Evolutionary conservation across 2,113 vertebrate genomes (phyloP), one percentile per base, ranked within the genome.

Genomic region (Harpagus bidentatus): DNA sequence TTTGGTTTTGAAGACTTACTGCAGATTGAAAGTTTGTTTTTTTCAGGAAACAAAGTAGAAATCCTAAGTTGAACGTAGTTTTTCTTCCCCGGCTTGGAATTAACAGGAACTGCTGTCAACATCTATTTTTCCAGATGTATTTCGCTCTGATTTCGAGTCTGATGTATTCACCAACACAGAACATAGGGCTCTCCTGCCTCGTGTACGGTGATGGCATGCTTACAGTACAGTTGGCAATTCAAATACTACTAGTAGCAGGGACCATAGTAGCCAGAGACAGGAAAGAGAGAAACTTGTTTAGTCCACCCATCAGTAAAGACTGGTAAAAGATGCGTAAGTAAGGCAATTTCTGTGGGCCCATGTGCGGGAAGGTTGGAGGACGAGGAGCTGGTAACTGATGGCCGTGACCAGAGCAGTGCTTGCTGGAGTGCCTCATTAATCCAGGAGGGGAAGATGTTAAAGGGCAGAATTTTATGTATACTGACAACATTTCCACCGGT

Each of bases 401-500:
- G n/a, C 34, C 65, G 22, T 65, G 38, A 43, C 16, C 43, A 47
- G 26, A 55, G 31, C 56, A 42, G 16, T 13, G 26, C n/a, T 55
- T 61, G 47, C 13, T 34, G 56, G 14, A 66, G 31, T 20, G 15
- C 34, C 34, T 74, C 11, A 1, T 36, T 74, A 70, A 47, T 16
- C 1, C 1, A 36, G 28, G 70, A 71, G 28, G 26, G 21, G 16
- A 58, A 74, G 69, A n/a, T 3, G 4, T 43, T 42, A 17, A 74
- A 53, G 25, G 61, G 65, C 36, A 52, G 48, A 14, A n/a, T 70
- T 71, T 31, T 61, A 20, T n/a, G 16, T 34, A 3, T 62, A 16
- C 11, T 16, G 55, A 36, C 42, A 52, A 15, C 15, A 11, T 48
- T 63, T 53, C 56, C 31, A 23, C 36, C 0, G 0, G 13, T 26